Evolutionary conservation across 2,888 invertebrate genomes (phyloP).

Genomic region (Achlya flavicornis): DNA sequence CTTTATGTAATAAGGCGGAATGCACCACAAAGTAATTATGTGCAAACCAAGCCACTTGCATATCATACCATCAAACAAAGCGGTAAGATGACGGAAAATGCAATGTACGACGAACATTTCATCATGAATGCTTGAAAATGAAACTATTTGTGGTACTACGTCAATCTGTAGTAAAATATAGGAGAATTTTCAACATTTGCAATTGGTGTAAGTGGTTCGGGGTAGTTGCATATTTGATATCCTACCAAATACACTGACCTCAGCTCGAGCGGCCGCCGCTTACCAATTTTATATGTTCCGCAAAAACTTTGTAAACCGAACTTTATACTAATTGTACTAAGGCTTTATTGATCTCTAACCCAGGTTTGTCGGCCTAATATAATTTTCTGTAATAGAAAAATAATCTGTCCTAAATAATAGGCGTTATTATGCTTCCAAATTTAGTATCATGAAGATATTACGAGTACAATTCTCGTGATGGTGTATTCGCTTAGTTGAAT

Average conservation of each 20-base stretch:
- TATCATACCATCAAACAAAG: not conserved
- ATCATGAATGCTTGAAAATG: not conserved
- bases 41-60: not conserved
- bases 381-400: constrained; percentile 45
- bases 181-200: constrained; percentile 47
- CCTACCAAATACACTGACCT: constrained; percentile 39
- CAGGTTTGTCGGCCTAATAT: constrained; percentile 34
- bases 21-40: constrained; percentile 12
- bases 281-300: constrained; percentile 22
- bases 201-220: constrained; percentile 62
- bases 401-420: constrained; percentile 37
- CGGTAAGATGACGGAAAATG: not conserved
- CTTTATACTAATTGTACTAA: constrained; percentile 24
- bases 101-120: not conserved
- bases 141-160: constrained; percentile 1
- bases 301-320: constrained; percentile 21
- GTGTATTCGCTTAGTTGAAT: not conserved
- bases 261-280: constrained; percentile 25
- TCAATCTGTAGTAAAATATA: constrained; percentile 10
- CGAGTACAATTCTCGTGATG: not conserved
- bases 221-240: constrained; percentile 62
- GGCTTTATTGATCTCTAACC: constrained; percentile 10
- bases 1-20: constrained; percentile 8
- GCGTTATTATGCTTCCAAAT: constrained; percentile 23
- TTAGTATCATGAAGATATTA: constrained; percentile 9